Base-by-base conservation (phyloP, 2,888 invertebrate genomes). In the Steromphala cineraria region DNA sequence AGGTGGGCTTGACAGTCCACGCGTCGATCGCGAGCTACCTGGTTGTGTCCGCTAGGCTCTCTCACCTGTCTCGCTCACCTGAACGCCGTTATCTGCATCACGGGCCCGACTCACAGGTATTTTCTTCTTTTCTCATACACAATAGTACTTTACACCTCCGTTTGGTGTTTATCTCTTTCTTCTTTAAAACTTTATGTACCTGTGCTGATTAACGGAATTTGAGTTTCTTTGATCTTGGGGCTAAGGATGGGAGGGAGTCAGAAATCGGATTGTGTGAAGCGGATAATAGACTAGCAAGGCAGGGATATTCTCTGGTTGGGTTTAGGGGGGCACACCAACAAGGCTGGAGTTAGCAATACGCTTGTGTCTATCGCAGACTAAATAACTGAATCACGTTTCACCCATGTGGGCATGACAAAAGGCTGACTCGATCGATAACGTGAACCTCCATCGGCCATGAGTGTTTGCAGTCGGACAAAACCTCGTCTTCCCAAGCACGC, bases 381-480 rank as follows among this genome's bases (percentile, higher is more conserved):
- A 79, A 71, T 71, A 53, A n/a, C 52, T 71, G 71, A 53, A 79
- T 67, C 79, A 79, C 67, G 79, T 79, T 46, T 13, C 71, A 67
- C 62, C 67, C 52, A 52, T 71, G 79, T 52, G 79, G 52, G 53
- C 67, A 79, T 79, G 79, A 79, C 79, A 79, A 79, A 79, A 67
- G 79, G 46, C 36, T 40, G 52, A n/a, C 31, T 21, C 31, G 36
- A 79, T 79, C 79, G 79, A 79, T 79, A 79, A 71, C 28, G 17
- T 13, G 53, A 71, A 53, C 62, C 78, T 67, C 78, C 28, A 19
- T 77, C 40, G 67, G 56, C 53, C 53, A 53, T 71, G 52, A 71
- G 21, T 55, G 77, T 82, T 80, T 80, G 80, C 80, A 80, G 80
- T 79, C 56, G 83, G 81, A 83, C 82, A 80, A 80, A 75, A 79